Base-by-base conservation (phyloP, 2,113 vertebrate genomes). In the Terrapene triunguis region DNA sequence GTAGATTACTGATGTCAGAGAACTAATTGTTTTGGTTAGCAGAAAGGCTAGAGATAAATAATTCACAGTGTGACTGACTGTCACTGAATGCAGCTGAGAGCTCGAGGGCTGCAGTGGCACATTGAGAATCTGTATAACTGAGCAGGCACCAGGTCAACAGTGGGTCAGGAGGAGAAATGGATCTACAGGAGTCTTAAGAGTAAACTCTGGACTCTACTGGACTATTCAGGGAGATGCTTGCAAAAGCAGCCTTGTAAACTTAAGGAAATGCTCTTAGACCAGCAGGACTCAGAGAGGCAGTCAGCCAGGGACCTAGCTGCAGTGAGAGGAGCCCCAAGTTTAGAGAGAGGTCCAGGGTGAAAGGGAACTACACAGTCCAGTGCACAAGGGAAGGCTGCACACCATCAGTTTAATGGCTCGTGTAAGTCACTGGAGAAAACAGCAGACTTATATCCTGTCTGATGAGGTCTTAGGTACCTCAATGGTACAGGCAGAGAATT, bases 21-120 rank as follows among this genome's bases (percentile, higher is more conserved):
- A 88, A 82, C 53, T 38, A 74, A 90, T 90, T 90, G 72, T 62
- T 96, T 96, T 96, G 93, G 87, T 96, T 95, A 93, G 69, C 35
- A 89, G 91, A 98, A 98, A 98, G 97, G 98, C 97, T 96, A 98
- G 94, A 98, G 89, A 98, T 98, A 95, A 97, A 98, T 98, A 94
- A 97, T 98, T 93, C 90, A 97, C 82, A 91, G 80, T 53, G 44
- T 91, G 62, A 87, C 93, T 90, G 89, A 24, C 89, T 96, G 92
- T 96, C 95, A 84, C 82, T 96, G 84, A 90, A 83, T 90, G 62
- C n/a, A 69, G 84, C 76, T 89, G n/a, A 65, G 65, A 92, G 92
- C 79, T 92, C 55, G 59, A 7, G 47, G 78, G 69, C 83, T 92
- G 59, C 86, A 94, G 89, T 93, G 88, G 7, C 42, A 59, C 87